Evolutionary conservation across 2,797 vertebrate species (phyloP), one percentile per base, ranked within the genome.

Genomic region (Ceyx erithaca): DNA sequence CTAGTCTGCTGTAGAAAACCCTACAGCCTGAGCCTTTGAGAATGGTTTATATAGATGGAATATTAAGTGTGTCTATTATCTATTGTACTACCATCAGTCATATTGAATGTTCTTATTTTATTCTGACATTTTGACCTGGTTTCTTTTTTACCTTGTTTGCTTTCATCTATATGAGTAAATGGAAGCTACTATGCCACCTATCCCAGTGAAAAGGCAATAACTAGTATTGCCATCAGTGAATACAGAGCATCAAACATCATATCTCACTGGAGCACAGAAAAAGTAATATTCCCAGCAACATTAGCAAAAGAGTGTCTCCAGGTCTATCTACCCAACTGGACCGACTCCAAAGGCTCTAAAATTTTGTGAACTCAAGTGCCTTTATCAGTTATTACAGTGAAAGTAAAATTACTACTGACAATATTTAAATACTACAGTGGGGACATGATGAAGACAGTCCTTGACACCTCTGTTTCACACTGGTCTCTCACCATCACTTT

Each of bases 71-170:
- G 79, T 91, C 90, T 93, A 69, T 94, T 96, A 95, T 85, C 72
- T 76, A 89, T 68, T 92, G 72, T 80, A 93, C 88, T 94, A 83
- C 76, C 0, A 1, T 83, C 72, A 89, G 81, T 78, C 90, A 92
- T 67, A 85, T 26, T 30, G 72, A 89, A 90, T 90, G 90, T 87
- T 94, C 93, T 90, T 96, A 90, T 93, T 96, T 95, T 93, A 92
- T 76, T 80, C 88, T 96, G 93, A 94, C 93, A 96, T 94, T 93
- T 93, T 96, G 91, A 96, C 95, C 94, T 64, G 64, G 78, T 87
- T 95, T 92, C 94, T 91, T 95, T 95, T 88, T 94, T 92, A 96
- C 90, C 73, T 94, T 95, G 91, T 96, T 95, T 93, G 89, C 94
- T 94, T 93, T 90, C 86, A 81, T 69, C 89, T 92, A 4, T 72